Percentiles rank a stretch among this genome's conserved stretches.
Conservation (phyloP, 2,888 invertebrate genomes). For the Drosophila kuntzei region DNA sequence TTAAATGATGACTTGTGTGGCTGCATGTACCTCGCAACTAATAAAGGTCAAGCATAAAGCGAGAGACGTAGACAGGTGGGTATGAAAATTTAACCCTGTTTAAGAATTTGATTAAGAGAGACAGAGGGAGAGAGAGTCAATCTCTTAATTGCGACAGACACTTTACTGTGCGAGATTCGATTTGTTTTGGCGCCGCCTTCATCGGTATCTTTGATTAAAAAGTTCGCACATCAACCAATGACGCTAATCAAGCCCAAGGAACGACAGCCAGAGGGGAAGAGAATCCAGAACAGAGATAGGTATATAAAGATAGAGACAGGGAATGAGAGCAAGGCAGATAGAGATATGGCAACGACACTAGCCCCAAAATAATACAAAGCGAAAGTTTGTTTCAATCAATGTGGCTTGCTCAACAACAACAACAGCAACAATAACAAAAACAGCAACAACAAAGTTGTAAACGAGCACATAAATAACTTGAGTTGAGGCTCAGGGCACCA, state of each 20-base stretch:
- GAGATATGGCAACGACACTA: conserved; percentile 44
- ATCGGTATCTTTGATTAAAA: conserved; percentile 71
- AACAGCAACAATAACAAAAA: conserved; percentile 16
- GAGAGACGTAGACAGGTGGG: neutral
- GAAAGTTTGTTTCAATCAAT: conserved; percentile 79
- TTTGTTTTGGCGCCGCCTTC: conserved; percentile 18
- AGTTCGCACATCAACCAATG: conserved; percentile 69
- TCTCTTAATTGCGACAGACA: conserved; percentile 61
- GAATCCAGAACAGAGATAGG: neutral
- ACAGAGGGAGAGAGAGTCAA: conserved; percentile 19
- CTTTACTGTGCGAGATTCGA: conserved; percentile 23
- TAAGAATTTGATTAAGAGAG: neutral
- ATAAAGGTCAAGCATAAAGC: conserved; percentile 26
- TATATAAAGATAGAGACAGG: neutral
- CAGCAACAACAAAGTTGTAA: conserved; percentile 62
- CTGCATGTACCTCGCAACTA: conserved; percentile 24
- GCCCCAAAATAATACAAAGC: conserved; percentile 49
- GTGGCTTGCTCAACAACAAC: conserved; percentile 34
- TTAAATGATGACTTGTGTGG: conserved; percentile 37
- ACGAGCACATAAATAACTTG: conserved; percentile 78
- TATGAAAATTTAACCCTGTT: neutral
- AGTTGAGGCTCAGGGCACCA: conserved; percentile 38
- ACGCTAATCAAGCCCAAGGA: conserved; percentile 60
- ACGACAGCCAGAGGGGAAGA: conserved; percentile 1
- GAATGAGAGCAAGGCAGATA: neutral